Base-by-base conservation (phyloP, 2,113 vertebrate species). In the Scopus umbretta region DNA sequence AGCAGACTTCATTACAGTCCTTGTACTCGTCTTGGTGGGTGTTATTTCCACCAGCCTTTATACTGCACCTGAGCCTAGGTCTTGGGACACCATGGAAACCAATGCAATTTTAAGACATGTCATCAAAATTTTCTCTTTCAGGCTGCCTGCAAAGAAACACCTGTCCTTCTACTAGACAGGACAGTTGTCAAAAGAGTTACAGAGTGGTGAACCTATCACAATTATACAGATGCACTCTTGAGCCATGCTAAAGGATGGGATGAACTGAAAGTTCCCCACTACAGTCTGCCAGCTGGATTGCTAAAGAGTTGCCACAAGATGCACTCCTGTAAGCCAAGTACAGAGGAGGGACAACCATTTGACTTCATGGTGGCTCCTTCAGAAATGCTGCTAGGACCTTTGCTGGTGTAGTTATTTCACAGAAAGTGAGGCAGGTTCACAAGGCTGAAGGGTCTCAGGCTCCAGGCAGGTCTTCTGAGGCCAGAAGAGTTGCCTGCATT, bases 371-470 rank as follows among this genome's bases (percentile, higher is more conserved):
- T 67, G 25, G 9, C 9, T 79, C 70, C 53, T 88, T 45, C 59
- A 73, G 42, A 88, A 68, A 12, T 40, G 12, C 29, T n/a, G 4
- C 17, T 47, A 45, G 25, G 17, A 27, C 26, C 7, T 89, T 74
- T 74, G 11, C 8, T 63, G 8, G 2, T 56, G 56, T 2, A 17
- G 26, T 11, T 20, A 5, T 68, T 85, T 53, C 53, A 82, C 49
- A 86, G 32, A 86, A 83, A 76, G 10, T 0, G 0, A 85, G 25
- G 25, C 9, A 45, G 8, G 16, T 15, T 82, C 29, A 59, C 0
- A 0, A 55, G 40, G 21, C 56, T 50, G 52, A 72, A 59, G 43
- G 47, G 15, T 83, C n/a, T 81, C 56, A 13, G 55, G 34, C n/a
- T 83, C 23, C 61, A 45, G 34, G n/a, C 65, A 40, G 10, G 61